A percentile compares a stretch with the other conserved stretches of the same genome.
Evolutionary conservation across 1,140 invertebrate species (phyloP).

Genomic region (Limonius californicus): DNA sequence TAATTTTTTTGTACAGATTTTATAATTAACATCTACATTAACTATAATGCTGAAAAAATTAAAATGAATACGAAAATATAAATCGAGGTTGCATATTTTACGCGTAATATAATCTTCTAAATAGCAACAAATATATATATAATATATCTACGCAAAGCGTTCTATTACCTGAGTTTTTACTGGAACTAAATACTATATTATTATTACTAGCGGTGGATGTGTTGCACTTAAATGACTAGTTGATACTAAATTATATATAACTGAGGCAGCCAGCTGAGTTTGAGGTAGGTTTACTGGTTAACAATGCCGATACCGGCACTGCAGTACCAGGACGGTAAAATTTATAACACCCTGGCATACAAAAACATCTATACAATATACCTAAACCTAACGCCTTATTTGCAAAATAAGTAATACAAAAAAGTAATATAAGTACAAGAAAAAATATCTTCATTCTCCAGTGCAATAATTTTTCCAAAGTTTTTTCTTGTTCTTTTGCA

Average conservation of each 20-base stretch:
- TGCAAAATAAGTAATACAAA: slow-evolving; percentile 23
- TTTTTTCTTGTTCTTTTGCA: slow-evolving; percentile 12
- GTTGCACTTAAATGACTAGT: slow-evolving; percentile 36
- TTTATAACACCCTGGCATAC: slow-evolving; percentile 26
- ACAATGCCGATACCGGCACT: neutral
- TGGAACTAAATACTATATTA: slow-evolving; percentile 28
- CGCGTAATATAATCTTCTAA: slow-evolving; percentile 6
- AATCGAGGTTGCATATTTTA: slow-evolving; percentile 10
- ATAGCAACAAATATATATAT: slow-evolving; percentile 18
- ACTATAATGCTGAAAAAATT: neutral
- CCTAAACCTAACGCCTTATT: slow-evolving; percentile 9
- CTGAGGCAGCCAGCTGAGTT: slow-evolving; percentile 25
- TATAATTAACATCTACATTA: slow-evolving; percentile 15
- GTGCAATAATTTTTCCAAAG: neutral
- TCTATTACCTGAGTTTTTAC: slow-evolving; percentile 22
- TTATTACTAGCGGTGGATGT: slow-evolving; percentile 20
- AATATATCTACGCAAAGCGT: slow-evolving; percentile 5
- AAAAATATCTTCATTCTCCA: slow-evolving; percentile 10
- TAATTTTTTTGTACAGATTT: too few species aligned
- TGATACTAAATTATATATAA: slow-evolving; percentile 29
- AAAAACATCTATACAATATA: slow-evolving; percentile 16
- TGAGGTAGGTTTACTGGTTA: slow-evolving; percentile 10
- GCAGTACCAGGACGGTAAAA: slow-evolving; percentile 25
- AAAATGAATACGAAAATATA: slow-evolving; percentile 16
- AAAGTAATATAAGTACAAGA: slow-evolving; percentile 17